Conservation (phyloP, 2,888 invertebrate genomes). For the Nasonia oneida region DNA sequence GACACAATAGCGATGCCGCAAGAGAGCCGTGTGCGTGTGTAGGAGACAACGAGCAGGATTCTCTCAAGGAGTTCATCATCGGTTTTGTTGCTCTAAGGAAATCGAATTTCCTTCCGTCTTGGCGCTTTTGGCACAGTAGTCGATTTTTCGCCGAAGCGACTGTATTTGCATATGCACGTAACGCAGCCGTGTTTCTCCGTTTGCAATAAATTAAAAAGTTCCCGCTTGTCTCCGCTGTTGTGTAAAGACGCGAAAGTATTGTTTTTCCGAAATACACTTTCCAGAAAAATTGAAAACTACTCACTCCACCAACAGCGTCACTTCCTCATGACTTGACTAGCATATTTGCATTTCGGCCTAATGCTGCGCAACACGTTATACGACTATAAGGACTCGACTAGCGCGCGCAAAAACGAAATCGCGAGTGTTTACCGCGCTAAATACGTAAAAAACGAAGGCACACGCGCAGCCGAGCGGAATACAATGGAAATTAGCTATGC, state of each 20-base stretch:
- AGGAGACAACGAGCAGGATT: background rate
- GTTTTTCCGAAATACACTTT: background rate
- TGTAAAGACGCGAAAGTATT: background rate
- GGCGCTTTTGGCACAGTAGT: background rate
- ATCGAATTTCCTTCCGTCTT: background rate
- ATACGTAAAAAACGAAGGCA: background rate
- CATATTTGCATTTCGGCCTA: constrained; percentile 16
- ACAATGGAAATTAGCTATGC: constrained; percentile 17
- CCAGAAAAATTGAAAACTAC: background rate
- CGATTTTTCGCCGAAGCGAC: background rate
- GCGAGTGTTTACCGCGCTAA: no score
- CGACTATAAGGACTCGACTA: no score
- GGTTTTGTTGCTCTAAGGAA: background rate
- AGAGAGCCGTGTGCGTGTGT: background rate
- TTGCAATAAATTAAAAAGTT: background rate
- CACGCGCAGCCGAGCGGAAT: background rate
- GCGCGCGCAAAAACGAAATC: background rate
- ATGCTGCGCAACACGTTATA: background rate
- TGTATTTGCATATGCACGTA: background rate
- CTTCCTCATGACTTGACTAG: background rate
- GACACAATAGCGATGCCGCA: background rate
- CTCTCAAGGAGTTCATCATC: background rate
- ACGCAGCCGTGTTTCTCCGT: background rate
- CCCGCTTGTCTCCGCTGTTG: background rate
- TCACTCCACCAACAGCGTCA: background rate